Evolutionary conservation across 2,113 vertebrate species (phyloP), one percentile per base, ranked within the genome.

Genomic region (Phasianus colchicus): DNA sequence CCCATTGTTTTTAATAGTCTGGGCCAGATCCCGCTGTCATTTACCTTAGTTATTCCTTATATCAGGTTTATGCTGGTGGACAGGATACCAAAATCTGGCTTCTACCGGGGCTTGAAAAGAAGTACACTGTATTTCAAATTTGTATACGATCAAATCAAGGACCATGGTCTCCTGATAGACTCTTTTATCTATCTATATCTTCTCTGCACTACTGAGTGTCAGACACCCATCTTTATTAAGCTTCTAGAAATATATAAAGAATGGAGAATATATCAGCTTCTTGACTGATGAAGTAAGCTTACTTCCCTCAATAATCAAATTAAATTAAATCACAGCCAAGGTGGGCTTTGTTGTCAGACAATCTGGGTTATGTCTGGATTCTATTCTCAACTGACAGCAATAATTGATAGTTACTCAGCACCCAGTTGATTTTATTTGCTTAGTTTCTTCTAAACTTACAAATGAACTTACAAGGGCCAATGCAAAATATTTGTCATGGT

Each of bases 351-450:
- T 48, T 76, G 40, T 89, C 54, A 79, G 86, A 92, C 92, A 88
- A 89, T 87, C 88, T 94, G 81, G 70, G 65, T 83, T 88, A 36
- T 83, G 90, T 86, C 89, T 94, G 85, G 66, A 71, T 84, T 88
- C 40, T 83, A 80, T 52, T 71, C 75, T 83, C 60, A 90, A 78
- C 77, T 89, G 84, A 52, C 85, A 64, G 69, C 81, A 77, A 38
- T 47, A 87, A 94, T 73, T 76, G 42, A 78, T 38, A 83, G 65
- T 96, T 96, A 97, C 71, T 77, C 77, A 96, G 96, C 94, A 96
- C 97, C 95, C 92, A 45, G 75, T 79, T 89, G 43, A 93, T 11
- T 88, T 88, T 27, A 71, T 79, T 95, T 80, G 75, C 91, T 95
- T 50, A 17, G 60, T 69, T 94, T 94, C 92, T 86, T 94, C 83